Base-by-base conservation (phyloP, 2,888 invertebrate genomes). In the Marronus borbonicus region DNA sequence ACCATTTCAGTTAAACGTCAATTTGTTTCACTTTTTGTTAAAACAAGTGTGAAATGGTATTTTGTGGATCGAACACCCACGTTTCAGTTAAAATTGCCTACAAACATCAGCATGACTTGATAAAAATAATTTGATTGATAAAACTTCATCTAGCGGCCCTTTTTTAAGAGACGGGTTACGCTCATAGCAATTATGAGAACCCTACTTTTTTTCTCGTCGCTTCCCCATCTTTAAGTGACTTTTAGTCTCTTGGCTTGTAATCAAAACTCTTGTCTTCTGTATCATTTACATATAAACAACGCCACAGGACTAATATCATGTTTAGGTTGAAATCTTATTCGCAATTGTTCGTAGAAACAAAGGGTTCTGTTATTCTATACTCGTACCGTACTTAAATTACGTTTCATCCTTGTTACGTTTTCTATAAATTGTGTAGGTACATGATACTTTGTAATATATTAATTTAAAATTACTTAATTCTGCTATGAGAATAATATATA, bases 41-140 rank as follows among this genome's bases (percentile, higher is more conserved):
- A 84, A 84, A 84, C 84, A 84, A 85, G 83, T 85, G 84, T 85
- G 84, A 85, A 84, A 84, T 84, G 82, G 79, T 83, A 81, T 82
- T 81, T 81, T 81, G 78, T 81, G 79, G 79, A 77, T 78, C 81
- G 84, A 83, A 84, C 84, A 85, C 84, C 84, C 84, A 85, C 82
- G 83, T 80, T 81, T 81, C 76, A 76, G 81, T 80, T 77, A 76
- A 69, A 80, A 79, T 79, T 80, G 80, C 80, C 80, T 83, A 82
- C 81, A 82, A 82, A 81, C 66, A 83, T 82, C 85, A 84, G 85
- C 85, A 83, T 86, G 85, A 86, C 85, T 83, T 70, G 82, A 80
- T 81, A 76, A 80, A 84, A 84, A 83, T 85, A 85, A 85, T 85
- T 84, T 85, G 85, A 85, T 85, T 84, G 85, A 85, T 85, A 85